phyloP scores from a whole-genome alignment of 2,797 vertebrate species.

The Siniperca obscura region DNA sequence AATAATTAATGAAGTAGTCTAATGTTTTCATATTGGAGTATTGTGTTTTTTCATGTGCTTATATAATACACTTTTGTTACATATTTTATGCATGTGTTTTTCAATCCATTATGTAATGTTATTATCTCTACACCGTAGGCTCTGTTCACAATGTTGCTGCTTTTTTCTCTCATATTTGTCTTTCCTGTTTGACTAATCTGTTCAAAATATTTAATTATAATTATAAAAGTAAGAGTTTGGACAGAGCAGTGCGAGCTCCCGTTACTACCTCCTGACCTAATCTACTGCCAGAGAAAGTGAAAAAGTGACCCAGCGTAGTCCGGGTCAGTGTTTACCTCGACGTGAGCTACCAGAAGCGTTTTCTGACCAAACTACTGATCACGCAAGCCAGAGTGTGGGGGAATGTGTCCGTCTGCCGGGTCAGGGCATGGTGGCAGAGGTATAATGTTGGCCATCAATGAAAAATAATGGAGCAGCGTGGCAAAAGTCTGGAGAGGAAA shows the following conservation, averaged over 20 bases:
- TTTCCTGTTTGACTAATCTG: neutral
- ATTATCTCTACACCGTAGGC: neutral
- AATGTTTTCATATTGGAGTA: neutral
- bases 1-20: neutral
- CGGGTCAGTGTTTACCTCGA: neutral
- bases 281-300: neutral
- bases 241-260: neutral
- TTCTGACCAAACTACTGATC: conserved; percentile 1
- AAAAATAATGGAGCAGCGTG: neutral
- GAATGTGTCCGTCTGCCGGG: neutral
- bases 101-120: neutral
- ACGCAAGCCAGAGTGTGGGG: neutral
- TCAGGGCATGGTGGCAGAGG: neutral
- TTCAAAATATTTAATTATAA: neutral
- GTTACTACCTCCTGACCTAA: neutral
- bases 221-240: neutral
- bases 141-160: neutral
- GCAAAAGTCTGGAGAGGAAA: too few species aligned
- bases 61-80: neutral
- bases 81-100: neutral
- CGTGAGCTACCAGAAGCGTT: neutral
- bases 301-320: neutral
- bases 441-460: neutral
- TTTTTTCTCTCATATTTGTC: neutral
- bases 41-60: neutral